Evolutionary conservation across 2,888 invertebrate species (phyloP).

Genomic region (Liopterus haemorrhoidalis): DNA sequence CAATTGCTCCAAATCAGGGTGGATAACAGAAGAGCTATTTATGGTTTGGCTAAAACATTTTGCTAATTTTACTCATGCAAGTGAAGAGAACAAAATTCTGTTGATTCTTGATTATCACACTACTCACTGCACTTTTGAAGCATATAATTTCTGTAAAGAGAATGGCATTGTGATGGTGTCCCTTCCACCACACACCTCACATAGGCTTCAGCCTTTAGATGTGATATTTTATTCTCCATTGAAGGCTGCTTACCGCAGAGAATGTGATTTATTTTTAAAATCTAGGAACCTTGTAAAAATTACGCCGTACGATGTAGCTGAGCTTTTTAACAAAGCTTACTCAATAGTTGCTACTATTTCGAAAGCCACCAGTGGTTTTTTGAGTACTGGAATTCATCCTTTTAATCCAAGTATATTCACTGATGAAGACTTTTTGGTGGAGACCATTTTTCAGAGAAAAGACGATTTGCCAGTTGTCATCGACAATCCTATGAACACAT

Average conservation of each 20-base stretch:
- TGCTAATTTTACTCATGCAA: slow-evolving; percentile 27
- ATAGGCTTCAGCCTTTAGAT: slow-evolving; percentile 32
- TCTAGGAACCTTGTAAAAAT: no score
- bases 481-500: no score
- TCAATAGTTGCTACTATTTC: slow-evolving; percentile 30
- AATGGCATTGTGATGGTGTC: slow-evolving; percentile 31
- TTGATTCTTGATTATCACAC: no score
- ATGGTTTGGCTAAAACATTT: slow-evolving; percentile 33
- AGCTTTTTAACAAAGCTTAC: slow-evolving; percentile 32
- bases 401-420: slow-evolving; percentile 24
- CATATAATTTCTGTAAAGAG: slow-evolving; percentile 30
- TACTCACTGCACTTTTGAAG: slow-evolving; percentile 30
- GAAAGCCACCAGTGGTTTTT: slow-evolving; percentile 31
- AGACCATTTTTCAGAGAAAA: no score
- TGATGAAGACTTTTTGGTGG: slow-evolving; percentile 23
- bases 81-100: slow-evolving; percentile 27
- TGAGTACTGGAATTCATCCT: slow-evolving; percentile 31
- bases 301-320: slow-evolving; percentile 28
- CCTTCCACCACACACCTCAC: slow-evolving; percentile 34
- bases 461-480: no score
- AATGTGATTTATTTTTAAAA: slow-evolving; percentile 29
- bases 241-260: slow-evolving; percentile 32
- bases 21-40: slow-evolving; percentile 33
- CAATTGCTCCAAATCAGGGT: no score
- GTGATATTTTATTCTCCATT: slow-evolving; percentile 35